Evolutionary conservation across 1,140 invertebrate genomes (phyloP), one percentile per base, ranked within the genome.

Genomic region (Magallana angulata): DNA sequence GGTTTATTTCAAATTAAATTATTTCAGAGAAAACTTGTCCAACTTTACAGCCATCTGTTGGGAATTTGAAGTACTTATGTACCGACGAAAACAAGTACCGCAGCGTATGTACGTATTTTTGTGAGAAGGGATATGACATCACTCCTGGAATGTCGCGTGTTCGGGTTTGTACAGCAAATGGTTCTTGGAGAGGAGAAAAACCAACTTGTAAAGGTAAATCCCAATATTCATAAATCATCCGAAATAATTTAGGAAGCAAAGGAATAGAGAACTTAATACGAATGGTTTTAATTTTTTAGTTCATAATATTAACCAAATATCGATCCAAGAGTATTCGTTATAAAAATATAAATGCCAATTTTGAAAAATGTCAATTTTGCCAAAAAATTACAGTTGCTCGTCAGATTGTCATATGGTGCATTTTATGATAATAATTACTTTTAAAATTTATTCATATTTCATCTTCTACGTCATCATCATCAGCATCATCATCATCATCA

Each of bases 61-160:
- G 48, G 2, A 48, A 16, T 14, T 58, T 82, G 71, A 14, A 8
- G 7, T 24, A 82, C 48, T 48, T n/a, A 9, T 87, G 87, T 71
- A 58, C 87, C 1, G 87, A 87, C 30, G 58, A 8, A 7, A 84
- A 80, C 57, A 84, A 87, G 18, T 87, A 59, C 14, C 64, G 87
- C 4, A 87, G 87, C 56, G 59, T 84, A 6, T 87, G 87, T 18
- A 58, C 87, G 14, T 87, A 87, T 60, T 71, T 16, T 3, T 87
- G 87, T 64, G n/a, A 59, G 12, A 57, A 57, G 8, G 87, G 87
- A 14, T 87, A 84, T 60, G 87, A 80, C 36, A 80, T 87, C 12
- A 80, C 14, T 24, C 57, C 62, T 4, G 87, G 87, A 1, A 87
- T 87, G 87, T 57, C 87, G 11, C 30, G 87, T 36, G 82, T 87